Evolutionary conservation across 1,140 invertebrate genomes (phyloP), one percentile per base, ranked within the genome.

Genomic region (Aphaenogaster floridana): DNA sequence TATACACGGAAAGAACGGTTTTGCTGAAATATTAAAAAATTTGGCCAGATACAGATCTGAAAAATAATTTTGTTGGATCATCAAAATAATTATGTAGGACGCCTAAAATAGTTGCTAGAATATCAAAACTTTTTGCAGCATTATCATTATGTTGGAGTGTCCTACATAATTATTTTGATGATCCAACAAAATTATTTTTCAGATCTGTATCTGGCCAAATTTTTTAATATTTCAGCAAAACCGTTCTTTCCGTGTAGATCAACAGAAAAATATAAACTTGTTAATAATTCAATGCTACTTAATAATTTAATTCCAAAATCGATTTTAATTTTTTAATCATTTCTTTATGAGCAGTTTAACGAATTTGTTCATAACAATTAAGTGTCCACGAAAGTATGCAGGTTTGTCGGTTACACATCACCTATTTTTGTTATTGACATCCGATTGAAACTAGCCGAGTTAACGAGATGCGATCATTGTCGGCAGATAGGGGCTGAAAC

Each of bases 381-480:
- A 52, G 50, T 39, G 21, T 48, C 7, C 54, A 48, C 21, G 42
- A 59, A 72, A 83, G 52, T 72, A 83, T 72, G 17, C 42, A 36
- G 7, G 36, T 4, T 74, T n/a, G 36, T 11, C 52, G 15, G 6
- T 45, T 57, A 83, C 34, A 28, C 36, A 7, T 59, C 15, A 4
- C 15, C 0, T 2, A n/a, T 57, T 28, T 34, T 45, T 59, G 21
- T 78, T 72, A 83, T 69, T 42, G 48, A 21, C 42, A 74, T 83
- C 28, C 17, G 42, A 39, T 48, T 72, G 52, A 59, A 61, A 83
- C 68, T 69, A 80, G 15, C 13, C 39, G 28, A 83, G 9, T 57
- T 74, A 83, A 72, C 52, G 80, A 74, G 42, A 83, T 28, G 42
- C 79, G 28, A 83, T 72, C 52, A 36, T 74, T 83, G 68, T 61